Evolutionary conservation across 2,888 invertebrate species (phyloP), one percentile per base, ranked within the genome.

Genomic region (Deilephila porcellus): DNA sequence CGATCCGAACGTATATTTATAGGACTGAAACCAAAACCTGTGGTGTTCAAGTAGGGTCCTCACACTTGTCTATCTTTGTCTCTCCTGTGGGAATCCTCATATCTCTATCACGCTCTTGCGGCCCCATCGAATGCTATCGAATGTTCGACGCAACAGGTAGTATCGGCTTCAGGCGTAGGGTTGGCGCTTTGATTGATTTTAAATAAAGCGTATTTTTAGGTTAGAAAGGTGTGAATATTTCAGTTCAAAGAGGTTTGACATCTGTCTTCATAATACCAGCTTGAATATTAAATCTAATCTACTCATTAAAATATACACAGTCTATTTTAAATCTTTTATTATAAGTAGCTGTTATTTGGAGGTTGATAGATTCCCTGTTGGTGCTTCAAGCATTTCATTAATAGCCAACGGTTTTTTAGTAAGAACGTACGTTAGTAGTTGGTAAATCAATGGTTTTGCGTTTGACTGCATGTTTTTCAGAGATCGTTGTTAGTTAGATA

Each of bases 81-180:
- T 17, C 77, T 75, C 85, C 4, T 60, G 56, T 60, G 71, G 60
- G 32, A 59, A 32, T 59, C 20, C 19, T 60, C 60, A 82, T 88
- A 78, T 25, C 74, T 71, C 76, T 75, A 53, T 90, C 91, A 82
- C 82, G 75, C 60, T 91, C 85, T 75, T 74, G 75, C 87, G 85
- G 89, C 85, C 74, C 92, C 94, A 93, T 93, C 92, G 93, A 93
- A 93, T 91, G 92, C 90, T 92, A 94, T 94, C 94, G 94, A 94
- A 93, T 91, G 90, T 92, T 94, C 88, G 86, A 86, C 86, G 93
- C 94, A 94, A 94, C 94, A 94, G 90, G 94, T 93, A 82, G 86
- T 92, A 94, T 94, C 90, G 94, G 90, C 85, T 92, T 89, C 87
- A 83, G 85, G 79, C 85, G 83, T 88, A 94, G 94, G 94, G 94